Evolutionary conservation across 1,140 invertebrate species (phyloP), one percentile per base, ranked within the genome.

Genomic region (Mya arenaria): DNA sequence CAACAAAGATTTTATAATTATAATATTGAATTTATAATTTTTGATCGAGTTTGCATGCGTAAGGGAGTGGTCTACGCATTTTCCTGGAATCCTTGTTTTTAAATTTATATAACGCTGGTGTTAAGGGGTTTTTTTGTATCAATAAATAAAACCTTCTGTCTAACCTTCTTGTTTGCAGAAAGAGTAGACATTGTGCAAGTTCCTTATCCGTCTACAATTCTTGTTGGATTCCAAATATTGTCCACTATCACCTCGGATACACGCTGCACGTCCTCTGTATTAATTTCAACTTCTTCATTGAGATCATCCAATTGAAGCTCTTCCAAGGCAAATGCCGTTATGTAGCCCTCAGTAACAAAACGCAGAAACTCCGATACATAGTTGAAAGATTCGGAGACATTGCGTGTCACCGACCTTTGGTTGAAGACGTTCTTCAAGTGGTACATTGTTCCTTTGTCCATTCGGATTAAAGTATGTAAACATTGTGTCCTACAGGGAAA

Each of bases 101-200:
- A n/a, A n/a, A n/a, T n/a, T n/a, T n/a, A n/a, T n/a, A n/a, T n/a
- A n/a, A n/a, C n/a, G n/a, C n/a, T n/a, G n/a, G n/a, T n/a, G n/a
- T n/a, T n/a, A n/a, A n/a, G n/a, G n/a, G n/a, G n/a, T n/a, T n/a
- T n/a, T n/a, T n/a, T n/a, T n/a, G n/a, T n/a, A n/a, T n/a, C n/a
- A n/a, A n/a, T n/a, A n/a, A n/a, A n/a, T n/a, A n/a, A n/a, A n/a
- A n/a, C n/a, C n/a, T n/a, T n/a, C n/a, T n/a, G n/a, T n/a, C n/a
- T n/a, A n/a, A n/a, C n/a, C n/a, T n/a, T n/a, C 28, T 62, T 62
- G 60, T 62, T 62, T 62, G 28, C 60, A 62, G 30, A 62, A 62
- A 34, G 19, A 62, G 28, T 62, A 62, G 17, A 23, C 60, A 28
- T 62, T 1, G n/a, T n/a, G n/a, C n/a, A n/a, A n/a, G 17, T 62